Percentiles rank a stretch among this genome's conserved stretches.
Evolutionary conservation across 2,888 invertebrate species (phyloP).

Genomic region (Aphidoletes aphidimyza): DNA sequence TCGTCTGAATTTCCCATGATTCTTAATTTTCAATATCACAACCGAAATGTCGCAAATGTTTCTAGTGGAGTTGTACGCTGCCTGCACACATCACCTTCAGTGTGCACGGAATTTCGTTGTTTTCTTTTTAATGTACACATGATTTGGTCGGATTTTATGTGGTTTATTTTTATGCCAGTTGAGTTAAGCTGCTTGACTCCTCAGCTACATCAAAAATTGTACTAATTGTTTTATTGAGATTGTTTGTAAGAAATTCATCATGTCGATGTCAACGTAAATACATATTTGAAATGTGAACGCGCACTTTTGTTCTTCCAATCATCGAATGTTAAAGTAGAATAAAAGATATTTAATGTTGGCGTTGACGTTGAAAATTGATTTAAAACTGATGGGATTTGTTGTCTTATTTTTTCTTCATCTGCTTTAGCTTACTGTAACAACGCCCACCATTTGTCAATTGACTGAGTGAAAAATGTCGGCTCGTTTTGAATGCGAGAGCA

Average conservation of each 20-base stretch:
- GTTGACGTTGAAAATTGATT: conserved; percentile 51
- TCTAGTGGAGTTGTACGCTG: background rate
- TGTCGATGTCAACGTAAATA: conserved; percentile 42
- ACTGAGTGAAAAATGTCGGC: background rate
- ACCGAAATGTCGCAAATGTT: background rate
- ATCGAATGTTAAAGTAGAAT: background rate
- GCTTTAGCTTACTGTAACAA: background rate
- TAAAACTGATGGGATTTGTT: background rate
- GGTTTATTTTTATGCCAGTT: background rate
- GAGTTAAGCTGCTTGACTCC: background rate
- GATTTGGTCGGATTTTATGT: background rate
- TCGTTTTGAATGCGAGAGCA: background rate
- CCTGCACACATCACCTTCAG: background rate
- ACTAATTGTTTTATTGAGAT: conserved; percentile 46
- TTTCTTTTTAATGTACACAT: background rate
- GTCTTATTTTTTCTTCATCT: background rate
- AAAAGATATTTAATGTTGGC: background rate
- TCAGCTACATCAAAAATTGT: conserved; percentile 1
- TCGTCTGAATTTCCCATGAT: background rate
- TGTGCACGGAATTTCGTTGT: background rate
- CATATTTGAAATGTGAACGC: background rate
- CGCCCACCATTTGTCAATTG: conserved; percentile 29
- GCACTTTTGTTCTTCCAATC: conserved; percentile 1
- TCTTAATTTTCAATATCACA: background rate
- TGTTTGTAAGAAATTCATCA: conserved; percentile 38